Base-by-base conservation (phyloP, 2,888 invertebrate species). In the Gnatocerus cornutus region DNA sequence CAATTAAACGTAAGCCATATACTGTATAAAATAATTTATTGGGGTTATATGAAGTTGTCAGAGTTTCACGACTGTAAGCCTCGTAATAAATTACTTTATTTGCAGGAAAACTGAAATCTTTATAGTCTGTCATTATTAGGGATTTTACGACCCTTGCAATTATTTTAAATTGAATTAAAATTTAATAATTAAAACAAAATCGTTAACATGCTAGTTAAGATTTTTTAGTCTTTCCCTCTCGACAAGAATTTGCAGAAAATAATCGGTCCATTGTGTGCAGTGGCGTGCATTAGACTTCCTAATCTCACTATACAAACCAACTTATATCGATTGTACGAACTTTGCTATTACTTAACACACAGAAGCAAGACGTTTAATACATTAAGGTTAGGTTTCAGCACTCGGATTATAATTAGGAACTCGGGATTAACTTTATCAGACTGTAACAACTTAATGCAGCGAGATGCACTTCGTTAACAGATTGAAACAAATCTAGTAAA, bases 321-420 rank as follows among this genome's bases (percentile, higher is more conserved):
- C 53, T 29, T 30, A 43, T 39, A 55, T 59, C 59, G 59, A 59
- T 59, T 59, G 45, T 59, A 59, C 9, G 59, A 62, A 50, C 62
- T 62, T 62, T 39, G 62, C 62, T 56, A 55, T 66, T 52, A 66
- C 59, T 59, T 48, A 50, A 41, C 39, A 41, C 4, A 66, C 41
- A 39, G 41, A 56, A 68, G 45, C 59, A 68, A 48, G 45, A 58
- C 64, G 52, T 53, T 55, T 37, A 61, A 61, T 75, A 71, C 67
- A 73, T 76, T 74, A 74, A 74, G 76, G 77, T 78, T 77, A 74
- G 76, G 76, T 79, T 78, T 75, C 74, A 76, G 73, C 75, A 71
- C 76, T 75, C 50, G 72, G 74, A 77, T 77, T 77, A 76, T 77
- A 78, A 79, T 78, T 76, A 73, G 75, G 68, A 71, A 73, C 52